These are phyloP conservation scores for Lagorchestes hirsutus DNA, from an alignment of 2,797 vertebrate genomes.

Conservation along the genomic window DNA sequence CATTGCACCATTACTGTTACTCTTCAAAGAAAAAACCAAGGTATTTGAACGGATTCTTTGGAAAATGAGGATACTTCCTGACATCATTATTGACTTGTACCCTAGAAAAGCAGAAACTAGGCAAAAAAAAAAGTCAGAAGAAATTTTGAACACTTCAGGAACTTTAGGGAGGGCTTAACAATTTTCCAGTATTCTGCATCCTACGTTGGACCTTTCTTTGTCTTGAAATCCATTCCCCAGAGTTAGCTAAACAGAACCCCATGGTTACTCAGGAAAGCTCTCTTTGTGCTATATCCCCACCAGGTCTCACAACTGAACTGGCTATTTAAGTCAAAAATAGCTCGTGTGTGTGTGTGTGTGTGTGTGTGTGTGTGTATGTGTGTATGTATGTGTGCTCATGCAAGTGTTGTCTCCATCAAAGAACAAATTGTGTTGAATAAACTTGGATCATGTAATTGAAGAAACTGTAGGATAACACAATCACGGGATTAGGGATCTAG, in stretches of 20 bases:
- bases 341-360: too few species aligned
- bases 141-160: conserved; percentile 19
- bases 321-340: too few species aligned
- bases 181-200: conserved; percentile 24
- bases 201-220: not conserved
- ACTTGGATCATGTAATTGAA: too few species aligned
- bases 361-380: too few species aligned
- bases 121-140: conserved; percentile 2
- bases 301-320: too few species aligned
- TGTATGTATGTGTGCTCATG: too few species aligned
- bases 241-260: conserved; percentile 21
- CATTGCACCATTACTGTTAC: not conserved
- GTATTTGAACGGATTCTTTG: not conserved
- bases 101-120: conserved; percentile 39
- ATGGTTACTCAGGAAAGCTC: conserved; percentile 12
- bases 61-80: not conserved
- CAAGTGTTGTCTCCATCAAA: too few species aligned
- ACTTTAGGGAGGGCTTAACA: conserved; percentile 57
- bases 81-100: conserved; percentile 64
- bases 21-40: not conserved
- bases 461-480: not conserved
- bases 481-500: not conserved
- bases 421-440: too few species aligned
- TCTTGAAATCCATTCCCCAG: not conserved
- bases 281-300: not conserved